Percentiles rank a stretch among this genome's conserved stretches.
Conservation (phyloP, 2,888 invertebrate genomes). For the Plagodis dolabraria region DNA sequence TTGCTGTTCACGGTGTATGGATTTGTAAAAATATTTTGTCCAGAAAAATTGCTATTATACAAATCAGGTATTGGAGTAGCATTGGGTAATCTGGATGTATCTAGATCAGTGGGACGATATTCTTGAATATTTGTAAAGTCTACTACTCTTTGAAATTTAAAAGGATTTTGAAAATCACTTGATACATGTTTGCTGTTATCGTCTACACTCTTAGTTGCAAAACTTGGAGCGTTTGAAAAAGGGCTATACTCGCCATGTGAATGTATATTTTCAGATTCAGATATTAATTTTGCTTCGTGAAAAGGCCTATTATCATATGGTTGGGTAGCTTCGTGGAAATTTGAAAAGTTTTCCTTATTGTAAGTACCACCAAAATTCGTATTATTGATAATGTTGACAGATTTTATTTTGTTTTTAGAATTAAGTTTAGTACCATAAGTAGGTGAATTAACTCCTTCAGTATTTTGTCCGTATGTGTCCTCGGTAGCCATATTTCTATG, state of each 20-base stretch:
- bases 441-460: slow-evolving; percentile 54
- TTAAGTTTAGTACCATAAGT: slow-evolving; percentile 73
- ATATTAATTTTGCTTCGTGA: slow-evolving; percentile 46
- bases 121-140: slow-evolving; percentile 71
- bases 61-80: slow-evolving; percentile 47
- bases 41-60: slow-evolving; percentile 46
- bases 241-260: slow-evolving; percentile 48
- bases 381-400: slow-evolving; percentile 51
- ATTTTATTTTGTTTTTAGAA: slow-evolving; percentile 56
- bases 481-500: slow-evolving; percentile 50
- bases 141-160: slow-evolving; percentile 68
- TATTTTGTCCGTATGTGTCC: slow-evolving; percentile 45
- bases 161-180: slow-evolving; percentile 43
- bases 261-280: slow-evolving; percentile 56
- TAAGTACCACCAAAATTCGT: slow-evolving; percentile 55
- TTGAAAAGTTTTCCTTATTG: slow-evolving; percentile 48
- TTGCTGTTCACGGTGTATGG: slow-evolving; percentile 46
- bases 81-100: slow-evolving; percentile 58
- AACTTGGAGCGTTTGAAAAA: slow-evolving; percentile 53
- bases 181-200: slow-evolving; percentile 49
- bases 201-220: slow-evolving; percentile 48
- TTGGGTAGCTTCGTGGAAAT: slow-evolving; percentile 36
- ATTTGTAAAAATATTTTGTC: slow-evolving; percentile 46
- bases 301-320: slow-evolving; percentile 42
- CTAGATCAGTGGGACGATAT: slow-evolving; percentile 58